phyloP scores from a whole-genome alignment of 2,797 vertebrate genomes.

The Lepilemur septentrionalis region DNA sequence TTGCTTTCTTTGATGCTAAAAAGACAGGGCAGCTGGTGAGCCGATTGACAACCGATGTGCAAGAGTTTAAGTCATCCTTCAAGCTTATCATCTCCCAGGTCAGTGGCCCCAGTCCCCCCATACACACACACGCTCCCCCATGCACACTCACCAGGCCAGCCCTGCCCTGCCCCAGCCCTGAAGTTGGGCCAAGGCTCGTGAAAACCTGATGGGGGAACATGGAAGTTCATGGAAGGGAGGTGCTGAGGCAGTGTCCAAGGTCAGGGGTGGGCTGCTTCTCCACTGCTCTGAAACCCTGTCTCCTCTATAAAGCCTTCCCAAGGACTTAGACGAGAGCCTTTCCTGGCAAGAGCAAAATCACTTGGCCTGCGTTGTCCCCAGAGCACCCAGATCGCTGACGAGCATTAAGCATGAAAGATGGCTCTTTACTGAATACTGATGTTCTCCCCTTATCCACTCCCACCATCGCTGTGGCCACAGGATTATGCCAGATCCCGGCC shows the following conservation, averaged over 20 bases:
- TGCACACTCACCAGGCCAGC: neutral
- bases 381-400: neutral
- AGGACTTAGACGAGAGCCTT: neutral
- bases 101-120: constrained; percentile 19
- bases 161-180: neutral
- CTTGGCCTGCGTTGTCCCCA: neutral
- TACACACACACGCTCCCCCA: neutral
- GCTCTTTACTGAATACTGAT: neutral
- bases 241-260: neutral
- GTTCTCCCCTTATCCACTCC: neutral
- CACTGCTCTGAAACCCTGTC: neutral
- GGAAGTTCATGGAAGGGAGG: neutral
- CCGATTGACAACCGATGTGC: constrained; percentile 94
- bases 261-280: neutral
- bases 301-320: neutral
- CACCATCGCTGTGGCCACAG: neutral
- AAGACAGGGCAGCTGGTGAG: constrained; percentile 96
- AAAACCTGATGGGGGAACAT: neutral
- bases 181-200: neutral
- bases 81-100: constrained; percentile 97
- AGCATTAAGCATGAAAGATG: rapidly evolving
- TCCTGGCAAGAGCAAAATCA: neutral
- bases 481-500: neutral
- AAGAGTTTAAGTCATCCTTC: constrained; percentile 98
- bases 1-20: constrained; percentile 95